Evolutionary conservation across 2,888 invertebrate genomes (phyloP), one percentile per base, ranked within the genome.

Genomic region (Ennomos fuscantarius): DNA sequence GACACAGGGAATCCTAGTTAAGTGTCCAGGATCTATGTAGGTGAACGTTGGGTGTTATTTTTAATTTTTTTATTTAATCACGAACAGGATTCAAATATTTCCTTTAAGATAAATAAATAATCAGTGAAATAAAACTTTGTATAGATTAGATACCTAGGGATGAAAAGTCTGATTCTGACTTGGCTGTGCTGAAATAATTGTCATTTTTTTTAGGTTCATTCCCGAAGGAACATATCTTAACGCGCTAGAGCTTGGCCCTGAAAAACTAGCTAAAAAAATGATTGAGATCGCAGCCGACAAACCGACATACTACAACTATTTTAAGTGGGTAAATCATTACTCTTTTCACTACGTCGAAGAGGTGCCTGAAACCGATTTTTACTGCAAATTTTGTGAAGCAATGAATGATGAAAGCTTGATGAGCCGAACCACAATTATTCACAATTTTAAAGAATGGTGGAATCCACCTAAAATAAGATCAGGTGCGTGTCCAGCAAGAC

Each of bases 281-380:
- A 37, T 65, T 10, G 61, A 70, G 31, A 60, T 76, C 9, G 66
- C 69, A 8, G 57, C 66, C 1, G 60, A 77, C 41, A 67, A 66
- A 15, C 62, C 69, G 2, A 55, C 54, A 42, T 78, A 76, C 53
- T 63, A 67, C 36, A 58, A 66, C 6, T 74, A 64, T 49, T 77
- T 78, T 42, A 72, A 59, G 46, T 79, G 78, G 78, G 68, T 62
- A 43, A 74, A 72, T 15, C 63, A 77, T 57, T 78, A 78, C 46
- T 67, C 71, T 0, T 76, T 63, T 41, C 66, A 74, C 40, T 31
- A 51, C 1, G 49, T 59, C 0, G 66, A 70, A 8, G 70, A 73
- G 32, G 62, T 55, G 1, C 62, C 68, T 0, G 72, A 76, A 5
- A 70, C 76, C 0, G 73, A 78, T 41, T 62, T 61, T n/a, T 66